A percentile compares a stretch with the other conserved stretches of the same genome.
Conservation (phyloP, 2,113 vertebrate genomes). For the Ammodytes marinus region DNA sequence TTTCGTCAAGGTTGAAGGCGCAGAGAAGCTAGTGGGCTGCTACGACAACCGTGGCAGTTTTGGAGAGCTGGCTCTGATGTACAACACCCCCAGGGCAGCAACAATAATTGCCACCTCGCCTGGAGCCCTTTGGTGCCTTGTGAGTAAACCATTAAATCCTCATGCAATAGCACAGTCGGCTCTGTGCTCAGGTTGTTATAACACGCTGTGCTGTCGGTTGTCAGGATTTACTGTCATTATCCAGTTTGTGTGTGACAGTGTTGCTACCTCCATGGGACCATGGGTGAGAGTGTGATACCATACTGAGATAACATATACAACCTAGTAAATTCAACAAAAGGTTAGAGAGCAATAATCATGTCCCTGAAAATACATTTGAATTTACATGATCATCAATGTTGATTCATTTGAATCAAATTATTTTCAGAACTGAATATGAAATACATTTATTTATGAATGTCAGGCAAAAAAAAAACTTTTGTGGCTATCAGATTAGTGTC, state of each 20-base stretch:
- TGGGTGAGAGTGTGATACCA: neutral
- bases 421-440: neutral
- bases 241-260: conserved; percentile 22
- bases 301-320: neutral
- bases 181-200: conserved; percentile 33
- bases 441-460: neutral
- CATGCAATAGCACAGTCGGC: conserved; percentile 46
- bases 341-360: neutral
- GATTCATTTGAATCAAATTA: neutral
- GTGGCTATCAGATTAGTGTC: neutral
- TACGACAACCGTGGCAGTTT: conserved; percentile 98
- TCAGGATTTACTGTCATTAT: conserved; percentile 47
- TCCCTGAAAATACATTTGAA: neutral
- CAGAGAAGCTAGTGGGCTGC: conserved; percentile 91
- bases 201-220: conserved; percentile 46
- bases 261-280: conserved; percentile 3
- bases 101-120: conserved; percentile 96
- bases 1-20: conserved; percentile 90
- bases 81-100: conserved; percentile 97
- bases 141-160: conserved; percentile 83
- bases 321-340: conserved; percentile 4
- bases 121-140: conserved; percentile 98
- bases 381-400: neutral
- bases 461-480: neutral
- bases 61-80: conserved; percentile 98